Base-by-base conservation (phyloP, 1,140 invertebrate species). In the Oscheius sp. region DNA sequence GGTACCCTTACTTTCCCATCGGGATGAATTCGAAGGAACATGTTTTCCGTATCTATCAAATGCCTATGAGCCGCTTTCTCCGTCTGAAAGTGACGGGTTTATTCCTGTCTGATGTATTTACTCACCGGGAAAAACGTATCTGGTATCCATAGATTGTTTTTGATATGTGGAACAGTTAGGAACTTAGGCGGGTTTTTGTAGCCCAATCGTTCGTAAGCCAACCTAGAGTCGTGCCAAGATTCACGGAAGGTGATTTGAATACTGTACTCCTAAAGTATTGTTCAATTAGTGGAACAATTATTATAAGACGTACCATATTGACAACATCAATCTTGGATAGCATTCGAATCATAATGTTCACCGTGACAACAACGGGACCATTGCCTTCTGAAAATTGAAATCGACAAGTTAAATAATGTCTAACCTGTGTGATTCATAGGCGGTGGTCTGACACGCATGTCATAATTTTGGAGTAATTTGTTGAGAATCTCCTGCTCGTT, bases 331-430 rank as follows among this genome's bases (percentile, higher is more conserved):
- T 78, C 35, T 77, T 77, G 18, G 71, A 76, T 2, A 78, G 32
- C 76, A 78, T 78, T 23, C 76, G 58, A 45, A 78, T 77, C 76
- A 78, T 77, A 35, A 77, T 73, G 45, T 78, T 78, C 1, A 78
- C 76, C 1, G 55, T 58, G 32, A 78, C 76, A 52, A 68, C 68
- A 7, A 78, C 76, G 13, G 76, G 71, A 1, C 76, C 73, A 28
- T 31, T 36, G 32, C 38, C 28, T 26, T 65, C 75, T 75, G 63
- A 76, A 75, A 68, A 13, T 0, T 26, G 0, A 3, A 15, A 32
- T 62, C 35, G 3, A 4, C 31, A 69, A 2, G 3, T 76, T n/a
- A n/a, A n/a, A n/a, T 49, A 4, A 70, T 10, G 18, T 75, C 49
- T 73, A 28, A 73, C 73, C 35, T 15, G 74, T 58, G 7, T 76